Conservation (phyloP, 2,888 invertebrate genomes). For the Willowsia nigromaculata region DNA sequence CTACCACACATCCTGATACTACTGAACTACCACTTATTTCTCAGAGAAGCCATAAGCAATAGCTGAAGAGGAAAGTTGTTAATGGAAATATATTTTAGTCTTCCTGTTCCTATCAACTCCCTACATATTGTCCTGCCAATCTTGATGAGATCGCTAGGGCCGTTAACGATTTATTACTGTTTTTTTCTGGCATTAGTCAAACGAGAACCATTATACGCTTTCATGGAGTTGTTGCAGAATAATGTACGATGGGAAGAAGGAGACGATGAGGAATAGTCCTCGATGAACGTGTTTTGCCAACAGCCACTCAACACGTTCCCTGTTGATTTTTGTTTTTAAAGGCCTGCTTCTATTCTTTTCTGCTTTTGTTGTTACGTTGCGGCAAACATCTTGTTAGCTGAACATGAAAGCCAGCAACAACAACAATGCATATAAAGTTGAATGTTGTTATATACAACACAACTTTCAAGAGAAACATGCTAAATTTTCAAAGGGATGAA, state of each 20-base stretch:
- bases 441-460: too few species aligned
- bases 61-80: slow-evolving; percentile 55
- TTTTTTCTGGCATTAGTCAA: slow-evolving; percentile 70
- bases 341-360: background rate
- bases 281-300: slow-evolving; percentile 20
- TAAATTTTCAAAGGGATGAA: too few species aligned
- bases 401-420: background rate
- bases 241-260: slow-evolving; percentile 37
- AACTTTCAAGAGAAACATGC: too few species aligned
- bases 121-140: slow-evolving; percentile 73
- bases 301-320: slow-evolving; percentile 29
- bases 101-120: slow-evolving; percentile 70
- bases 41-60: background rate
- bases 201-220: slow-evolving; percentile 66
- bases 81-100: slow-evolving; percentile 71
- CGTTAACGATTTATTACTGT: slow-evolving; percentile 69
- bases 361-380: background rate
- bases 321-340: background rate
- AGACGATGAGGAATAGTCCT: slow-evolving; percentile 11
- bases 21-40: slow-evolving; percentile 26
- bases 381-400: background rate
- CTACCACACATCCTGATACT: background rate
- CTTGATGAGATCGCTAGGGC: slow-evolving; percentile 70
- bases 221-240: slow-evolving; percentile 44
- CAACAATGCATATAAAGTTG: background rate